phyloP scores from a whole-genome alignment of 2,113 vertebrate genomes.

The Actenoides lindsayi region DNA sequence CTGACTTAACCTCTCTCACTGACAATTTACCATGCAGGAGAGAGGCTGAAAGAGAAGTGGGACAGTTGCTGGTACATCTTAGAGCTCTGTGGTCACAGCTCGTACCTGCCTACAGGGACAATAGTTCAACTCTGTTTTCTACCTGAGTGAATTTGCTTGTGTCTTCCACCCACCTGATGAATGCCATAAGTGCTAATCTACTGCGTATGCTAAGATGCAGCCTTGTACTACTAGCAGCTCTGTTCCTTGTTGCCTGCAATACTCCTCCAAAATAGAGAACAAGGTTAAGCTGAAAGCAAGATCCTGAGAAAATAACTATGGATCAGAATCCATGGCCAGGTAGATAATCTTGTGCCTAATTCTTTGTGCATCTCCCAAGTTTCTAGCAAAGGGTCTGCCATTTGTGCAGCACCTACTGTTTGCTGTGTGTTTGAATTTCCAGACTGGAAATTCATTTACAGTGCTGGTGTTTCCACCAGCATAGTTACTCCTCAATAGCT shows the following conservation, averaged over 20 bases:
- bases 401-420: neutral
- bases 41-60: neutral
- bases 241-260: neutral
- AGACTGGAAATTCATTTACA: no score
- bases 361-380: neutral
- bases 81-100: neutral
- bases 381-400: neutral
- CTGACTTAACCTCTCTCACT: neutral
- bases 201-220: neutral
- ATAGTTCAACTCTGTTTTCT: neutral
- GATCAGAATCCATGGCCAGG: neutral
- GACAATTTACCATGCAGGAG: neutral
- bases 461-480: neutral
- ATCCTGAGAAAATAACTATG: rapidly evolving
- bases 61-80: neutral
- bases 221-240: neutral
- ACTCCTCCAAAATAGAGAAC: neutral
- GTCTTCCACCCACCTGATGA: neutral
- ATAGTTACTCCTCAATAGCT: neutral
- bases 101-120: neutral
- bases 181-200: neutral
- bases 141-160: neutral
- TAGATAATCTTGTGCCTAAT: neutral
- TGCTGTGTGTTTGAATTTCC: no score
- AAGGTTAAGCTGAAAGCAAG: neutral